These are phyloP conservation scores for Deilephila elpenor DNA, from an alignment of 2,888 invertebrate genomes.

Conservation along the genomic window DNA sequence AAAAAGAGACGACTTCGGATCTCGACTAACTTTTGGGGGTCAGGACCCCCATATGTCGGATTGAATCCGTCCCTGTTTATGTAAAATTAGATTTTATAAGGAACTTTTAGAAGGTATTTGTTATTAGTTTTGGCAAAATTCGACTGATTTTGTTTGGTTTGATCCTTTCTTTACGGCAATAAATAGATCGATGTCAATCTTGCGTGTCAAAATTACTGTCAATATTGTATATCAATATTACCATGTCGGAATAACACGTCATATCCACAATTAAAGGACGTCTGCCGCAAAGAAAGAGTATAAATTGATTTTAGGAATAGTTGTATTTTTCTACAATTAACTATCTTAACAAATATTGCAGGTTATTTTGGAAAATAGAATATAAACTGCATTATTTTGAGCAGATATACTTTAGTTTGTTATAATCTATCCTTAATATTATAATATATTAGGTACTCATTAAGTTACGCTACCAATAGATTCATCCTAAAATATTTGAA, in stretches of 20 bases:
- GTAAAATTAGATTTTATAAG: slow-evolving; percentile 7
- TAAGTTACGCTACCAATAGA: slow-evolving; percentile 38
- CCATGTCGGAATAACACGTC: not conserved
- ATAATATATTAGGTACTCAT: slow-evolving; percentile 37
- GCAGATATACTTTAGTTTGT: not conserved
- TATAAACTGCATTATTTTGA: not conserved
- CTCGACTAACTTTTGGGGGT: not conserved
- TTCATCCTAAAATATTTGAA: slow-evolving; percentile 53
- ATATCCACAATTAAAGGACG: not conserved
- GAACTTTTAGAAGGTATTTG: slow-evolving; percentile 17
- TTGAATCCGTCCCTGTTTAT: slow-evolving; percentile 13
- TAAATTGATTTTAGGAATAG: not conserved
- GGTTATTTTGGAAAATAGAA: slow-evolving; percentile 1
- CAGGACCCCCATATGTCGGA: not conserved
- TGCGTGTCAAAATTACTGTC: too few relatives aligned
- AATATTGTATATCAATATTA: not conserved
- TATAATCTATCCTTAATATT: slow-evolving; percentile 1
- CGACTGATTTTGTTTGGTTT: slow-evolving; percentile 4
- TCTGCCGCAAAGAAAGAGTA: not conserved
- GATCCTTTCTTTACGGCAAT: not conserved
- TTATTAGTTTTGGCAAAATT: slow-evolving; percentile 10
- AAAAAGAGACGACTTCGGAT: not conserved
- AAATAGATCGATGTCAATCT: not conserved
- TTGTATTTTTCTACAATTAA: not conserved
- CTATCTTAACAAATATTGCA: not conserved